Base-by-base conservation (phyloP, 2,797 vertebrate species). In the Aulostomus chinensis region DNA sequence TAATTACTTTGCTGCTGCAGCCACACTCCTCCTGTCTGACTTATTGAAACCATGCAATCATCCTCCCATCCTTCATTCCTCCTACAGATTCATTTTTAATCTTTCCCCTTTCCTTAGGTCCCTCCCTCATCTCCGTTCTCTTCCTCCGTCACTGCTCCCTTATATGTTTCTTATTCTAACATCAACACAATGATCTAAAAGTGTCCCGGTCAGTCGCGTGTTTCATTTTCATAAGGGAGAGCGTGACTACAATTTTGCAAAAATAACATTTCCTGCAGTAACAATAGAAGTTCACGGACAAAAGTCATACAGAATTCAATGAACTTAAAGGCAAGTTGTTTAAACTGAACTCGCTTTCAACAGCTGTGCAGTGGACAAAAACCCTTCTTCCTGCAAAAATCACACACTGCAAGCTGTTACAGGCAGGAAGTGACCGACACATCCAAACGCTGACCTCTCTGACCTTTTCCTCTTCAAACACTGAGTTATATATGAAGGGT, bases 1-100 rank as follows among this genome's bases (percentile, higher is more conserved):
- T 83, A 78, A 87, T 87, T 80, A 85, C 74, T 70, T 18, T 67
- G 15, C 70, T 64, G 62, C 66, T 51, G 58, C 41, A 72, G 73
- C 55, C 76, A 62, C 78, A 78, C 79, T 78, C 76, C 77, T 73
- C 58, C 68, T 73, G 76, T 73, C 77, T 68, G 66, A 63, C 60
- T 51, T 53, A 46, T 63, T 54, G 29, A 60, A 79, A 85, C 53
- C 68, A 29, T 78, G 46, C 79, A 80, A 80, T 85, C 79, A 83
- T 57, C 37, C 73, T 60, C 68, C 68, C 68, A 21, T 68, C 49
- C 48, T 39, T 63, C 73, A 51, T 28, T 56, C 68, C 65, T 50
- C 50, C 70, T 12, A 7, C 75, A 2, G 25, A 41, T 29, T 17
- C 24, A 16, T 3, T 41, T 29, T 16, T 11, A 11, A 25, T 41